Evolutionary conservation across 2,888 invertebrate genomes (phyloP), one percentile per base, ranked within the genome.

Genomic region (Herminia tarsipennalis): DNA sequence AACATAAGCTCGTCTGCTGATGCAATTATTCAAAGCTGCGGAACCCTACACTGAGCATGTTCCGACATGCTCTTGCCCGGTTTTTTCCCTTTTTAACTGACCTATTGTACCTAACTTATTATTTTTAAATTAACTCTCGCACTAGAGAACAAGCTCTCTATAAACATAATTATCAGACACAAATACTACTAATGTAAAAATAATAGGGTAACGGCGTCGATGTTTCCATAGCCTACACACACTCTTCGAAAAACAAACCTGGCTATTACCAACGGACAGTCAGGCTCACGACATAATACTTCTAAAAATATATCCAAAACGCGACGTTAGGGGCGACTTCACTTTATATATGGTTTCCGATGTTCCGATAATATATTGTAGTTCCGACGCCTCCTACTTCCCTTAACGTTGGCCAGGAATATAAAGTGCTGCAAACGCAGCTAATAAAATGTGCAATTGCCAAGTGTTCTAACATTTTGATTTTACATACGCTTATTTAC

Each of bases 291-390:
- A 60, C 43, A 61, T 60, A n/a, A n/a, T n/a, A 48, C 51, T 33
- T 22, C 43, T 22, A 27, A 52, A 58, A 62, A 56, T 62, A 56
- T 45, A 35, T 45, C 53, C 45, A 30, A 55, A 53, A 40, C 29
- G 29, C 52, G 49, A 47, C 52, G 48, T 58, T 58, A 47, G 45
- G 35, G 40, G 30, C 30, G 27, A 21, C 24, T 43, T 33, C 24
- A 27, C 54, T 56, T 43, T 54, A 66, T 59, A 30, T 62, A 65
- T 66, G 51, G 59, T 66, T 65, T 65, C 64, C 64, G 59, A 56
- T 65, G 56, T 53, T 18, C 22, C 32, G 49, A 63, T 65, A 65
- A 65, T 59, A 65, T 66, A 65, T 63, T 49, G 59, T 41, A 40
- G 30, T 32, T 22, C 36, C 47, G 48, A 50, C 66, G 54, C 66